These are phyloP conservation scores for Phylloscopus trochilus DNA, from an alignment of 2,113 vertebrate species.

Conservation along the genomic window DNA sequence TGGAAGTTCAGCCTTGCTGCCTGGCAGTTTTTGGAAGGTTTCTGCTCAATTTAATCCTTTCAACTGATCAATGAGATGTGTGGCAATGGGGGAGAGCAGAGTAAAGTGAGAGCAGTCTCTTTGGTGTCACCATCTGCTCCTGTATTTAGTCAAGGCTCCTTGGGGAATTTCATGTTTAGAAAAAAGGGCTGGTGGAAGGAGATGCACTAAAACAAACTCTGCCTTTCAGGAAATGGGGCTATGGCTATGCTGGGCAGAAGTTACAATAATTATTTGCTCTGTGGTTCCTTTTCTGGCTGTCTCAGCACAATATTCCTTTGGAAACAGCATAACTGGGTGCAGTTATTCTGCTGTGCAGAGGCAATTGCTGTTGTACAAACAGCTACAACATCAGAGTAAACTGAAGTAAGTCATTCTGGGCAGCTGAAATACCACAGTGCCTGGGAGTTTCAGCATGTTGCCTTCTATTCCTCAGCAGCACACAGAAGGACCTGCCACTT, in stretches of 20 bases:
- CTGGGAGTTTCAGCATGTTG: not conserved
- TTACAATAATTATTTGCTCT: slow-evolving; percentile 36
- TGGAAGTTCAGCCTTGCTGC: not conserved
- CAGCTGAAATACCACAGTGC: not conserved
- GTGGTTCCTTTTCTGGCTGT: slow-evolving; percentile 10
- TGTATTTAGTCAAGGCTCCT: slow-evolving; percentile 6
- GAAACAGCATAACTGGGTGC: not conserved
- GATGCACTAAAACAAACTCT: not conserved
- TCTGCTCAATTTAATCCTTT: slow-evolving; percentile 52
- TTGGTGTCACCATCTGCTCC: slow-evolving; percentile 46
- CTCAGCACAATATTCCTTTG: not conserved
- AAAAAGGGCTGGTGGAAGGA: slow-evolving; percentile 19
- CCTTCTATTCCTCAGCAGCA: not conserved
- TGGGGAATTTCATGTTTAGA: slow-evolving; percentile 16
- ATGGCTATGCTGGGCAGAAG: not conserved
- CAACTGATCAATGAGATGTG: not conserved
- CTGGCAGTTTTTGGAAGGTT: not conserved
- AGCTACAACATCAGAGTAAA: not conserved
- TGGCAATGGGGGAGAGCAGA: not conserved
- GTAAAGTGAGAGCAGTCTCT: not conserved
- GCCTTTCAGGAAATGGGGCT: slow-evolving; percentile 31
- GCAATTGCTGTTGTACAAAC: slow-evolving; percentile 1
- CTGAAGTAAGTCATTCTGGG: not conserved
- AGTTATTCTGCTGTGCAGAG: not conserved
- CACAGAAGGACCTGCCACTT: not conserved